Evolutionary conservation across 2,113 vertebrate genomes (phyloP), one percentile per base, ranked within the genome.

Genomic region (Pongo pygmaeus): DNA sequence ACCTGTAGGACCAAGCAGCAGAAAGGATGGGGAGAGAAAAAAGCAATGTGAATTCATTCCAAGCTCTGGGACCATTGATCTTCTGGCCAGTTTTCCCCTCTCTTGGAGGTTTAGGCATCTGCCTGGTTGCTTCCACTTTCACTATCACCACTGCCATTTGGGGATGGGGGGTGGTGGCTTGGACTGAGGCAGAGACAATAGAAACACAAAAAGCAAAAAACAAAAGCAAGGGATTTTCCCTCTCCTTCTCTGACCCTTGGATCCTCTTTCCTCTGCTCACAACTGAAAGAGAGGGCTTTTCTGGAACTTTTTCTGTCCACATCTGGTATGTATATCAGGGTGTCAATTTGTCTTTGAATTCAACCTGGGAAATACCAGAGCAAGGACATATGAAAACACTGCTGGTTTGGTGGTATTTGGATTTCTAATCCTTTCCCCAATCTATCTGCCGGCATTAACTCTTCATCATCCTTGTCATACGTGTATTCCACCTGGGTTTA

Each of bases 391-490:
- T 48, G 48, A 35, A 61, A 84, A 2, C 32, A 25, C 7, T 30
- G 8, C 32, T 64, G 77, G 23, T 3, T 35, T 80, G 48, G 75
- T 84, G 52, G 22, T 9, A 20, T 70, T 14, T 30, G 35, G 55
- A 55, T 57, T 38, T 75, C 23, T 27, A 4, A 16, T 61, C 74
- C 84, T 38, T 88, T 50, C 38, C 43, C 46, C 84, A 40, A 32
- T 40, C 69, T 61, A 23, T 7, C 0, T 52, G 3, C 2, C 32
- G 13, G 13, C 2, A 18, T 4, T 23, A 43, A 4, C 10, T 40
- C 52, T 70, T 14, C 46, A 69, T 32, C n/a, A 5, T 69, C 30
- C 61, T 93, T 38, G 8, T 25, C 20, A 32, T 0, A 78, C 20
- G 52, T 0, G 7, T 64, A 64, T 84, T 38, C 35, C 78, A 6